Evolutionary conservation across 2,888 invertebrate species (phyloP), one percentile per base, ranked within the genome.

Genomic region (Zaprionus bogoriensis): DNA sequence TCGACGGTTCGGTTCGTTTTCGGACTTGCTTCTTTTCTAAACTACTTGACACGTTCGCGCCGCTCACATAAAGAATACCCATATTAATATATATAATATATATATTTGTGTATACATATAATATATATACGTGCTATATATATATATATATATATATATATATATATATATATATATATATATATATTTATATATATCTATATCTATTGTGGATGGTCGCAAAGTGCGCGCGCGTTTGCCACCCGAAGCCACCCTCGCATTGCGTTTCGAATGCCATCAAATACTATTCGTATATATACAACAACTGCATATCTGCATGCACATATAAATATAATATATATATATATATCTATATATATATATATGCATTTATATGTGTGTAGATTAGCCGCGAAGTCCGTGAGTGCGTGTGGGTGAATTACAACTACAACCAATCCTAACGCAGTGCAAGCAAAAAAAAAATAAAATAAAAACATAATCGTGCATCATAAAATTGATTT

Each of bases 11-110:
- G 81, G 81, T 82, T 85, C 81, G 72, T 75, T 82, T 83, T 83
- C 86, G 82, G 82, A 83, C 74, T 83, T 86, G 84, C 86, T 86
- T 83, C 83, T 86, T 83, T 83, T 83, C 82, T 83, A 83, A 86
- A 86, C 82, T 72, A 74, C 73, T 67, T 68, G 66, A 63, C 62
- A 65, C 77, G 60, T 61, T 62, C 62, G 48, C 58, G 64, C 44
- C 58, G 64, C 46, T 62, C 75, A 60, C 67, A 67, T 54, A 67
- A 55, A 60, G 60, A 58, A 76, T 69, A 68, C 53, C 74, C 67
- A 68, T 77, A 82, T 81, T 85, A 81, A 70, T 82, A 84, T 82
- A 85, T 76, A 80, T 81, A 84, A 77, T 68, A 84, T 79, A 84
- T 67, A 70, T 67, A 64, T 65, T 66, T 54, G 64, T 69, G 57